Base-by-base conservation (phyloP, 2,113 vertebrate species). In the Cepphus grylle region DNA sequence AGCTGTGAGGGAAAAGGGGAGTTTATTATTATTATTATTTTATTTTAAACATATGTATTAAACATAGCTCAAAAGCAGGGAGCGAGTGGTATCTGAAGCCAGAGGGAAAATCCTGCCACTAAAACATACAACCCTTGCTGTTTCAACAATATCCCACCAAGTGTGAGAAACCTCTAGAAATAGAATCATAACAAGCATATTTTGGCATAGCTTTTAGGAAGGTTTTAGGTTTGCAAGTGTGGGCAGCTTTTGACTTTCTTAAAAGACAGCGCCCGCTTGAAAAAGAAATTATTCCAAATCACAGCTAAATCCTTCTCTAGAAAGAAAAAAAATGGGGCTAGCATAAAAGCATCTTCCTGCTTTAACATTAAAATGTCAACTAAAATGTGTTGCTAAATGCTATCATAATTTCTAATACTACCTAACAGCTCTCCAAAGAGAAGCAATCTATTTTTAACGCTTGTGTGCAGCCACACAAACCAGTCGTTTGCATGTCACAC, bases 11-110 rank as follows among this genome's bases (percentile, higher is more conserved):
- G 58, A 52, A 92, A 92, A 85, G 29, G 32, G 26, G 55, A 47
- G n/a, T 55, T 90, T 95, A 91, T 88, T 94, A 87, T 88, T 94
- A 87, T 88, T 91, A 82, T 96, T 94, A 87, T 94, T 94, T 95
- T 95, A 96, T 90, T 97, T 96, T 85, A 95, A 96, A 85, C 84
- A 85, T 56, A 88, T 87, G 66, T 93, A 91, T 96, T 77, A 95
- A 86, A 81, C 49, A 89, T 29, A 92, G 66, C 91, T 95, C 59
- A 88, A 89, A 94, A 94, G 49, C n/a, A 80, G 49, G 43, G 80
- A 90, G 55, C 4, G 8, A 92, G 76, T 9, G 22, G 73, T 85
- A 86, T 89, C 62, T 50, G 79, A 84, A 74, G 94, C 72, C 94
- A 94, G 34, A 94, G 62, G 85, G 87, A 94, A 91, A 96, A 94